A percentile compares a stretch with the other conserved stretches of the same genome.
Evolutionary conservation across 2,888 invertebrate genomes (phyloP).

Genomic region (Lordiphosa andalusiaca): DNA sequence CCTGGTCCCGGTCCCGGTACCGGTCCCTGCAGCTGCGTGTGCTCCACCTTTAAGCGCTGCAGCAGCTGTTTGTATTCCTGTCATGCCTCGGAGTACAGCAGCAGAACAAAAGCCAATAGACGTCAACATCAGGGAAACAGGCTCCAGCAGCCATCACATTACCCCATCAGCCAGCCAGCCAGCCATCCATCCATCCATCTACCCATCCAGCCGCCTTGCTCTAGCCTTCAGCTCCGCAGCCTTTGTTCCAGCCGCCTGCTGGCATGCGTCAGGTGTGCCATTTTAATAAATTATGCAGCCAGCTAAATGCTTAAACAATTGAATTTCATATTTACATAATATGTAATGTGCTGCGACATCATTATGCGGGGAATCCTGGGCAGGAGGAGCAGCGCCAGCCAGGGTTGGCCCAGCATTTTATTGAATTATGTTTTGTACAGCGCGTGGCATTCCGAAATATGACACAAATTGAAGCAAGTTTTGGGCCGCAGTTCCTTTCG

Average conservation of each 20-base stretch:
- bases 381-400: background rate
- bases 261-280: slow-evolving; percentile 77
- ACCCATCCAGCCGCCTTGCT: slow-evolving; percentile 1
- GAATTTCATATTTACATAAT: slow-evolving; percentile 79
- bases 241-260: slow-evolving; percentile 48
- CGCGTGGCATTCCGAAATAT: slow-evolving; percentile 63
- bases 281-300: slow-evolving; percentile 80
- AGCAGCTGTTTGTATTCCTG: slow-evolving; percentile 61
- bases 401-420: slow-evolving; percentile 46
- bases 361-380: slow-evolving; percentile 50
- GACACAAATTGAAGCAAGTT: slow-evolving; percentile 48
- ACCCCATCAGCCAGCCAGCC: slow-evolving; percentile 15
- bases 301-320: slow-evolving; percentile 80
- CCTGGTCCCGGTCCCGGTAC: slow-evolving; percentile 2
- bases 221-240: slow-evolving; percentile 12
- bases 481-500: background rate
- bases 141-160: slow-evolving; percentile 33
- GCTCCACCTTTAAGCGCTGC: slow-evolving; percentile 11
- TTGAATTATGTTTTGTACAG: slow-evolving; percentile 65
- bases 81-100: slow-evolving; percentile 45
- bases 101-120: slow-evolving; percentile 69
- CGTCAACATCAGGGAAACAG: slow-evolving; percentile 50
- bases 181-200: slow-evolving; percentile 5
- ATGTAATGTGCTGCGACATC: slow-evolving; percentile 75
- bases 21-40: slow-evolving; percentile 1